Percentiles rank a stretch among this genome's conserved stretches.
phyloP scores from a whole-genome alignment of 2,888 invertebrate genomes.

The Norana najaformis region DNA sequence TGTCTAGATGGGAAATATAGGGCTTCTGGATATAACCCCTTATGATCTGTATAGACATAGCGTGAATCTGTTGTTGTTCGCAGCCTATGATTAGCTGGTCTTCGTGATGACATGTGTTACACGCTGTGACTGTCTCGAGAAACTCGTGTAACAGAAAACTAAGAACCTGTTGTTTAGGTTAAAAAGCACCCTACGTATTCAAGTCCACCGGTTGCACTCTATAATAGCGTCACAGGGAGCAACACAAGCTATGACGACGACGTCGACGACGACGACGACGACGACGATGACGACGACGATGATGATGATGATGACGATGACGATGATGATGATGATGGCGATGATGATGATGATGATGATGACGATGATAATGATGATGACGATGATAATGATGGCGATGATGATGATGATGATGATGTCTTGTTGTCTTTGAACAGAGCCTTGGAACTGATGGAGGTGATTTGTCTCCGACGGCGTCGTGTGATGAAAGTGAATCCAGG shows the following conservation, averaged over 20 bases:
- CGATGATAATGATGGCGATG: background rate
- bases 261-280: background rate
- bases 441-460: slow-evolving; percentile 46
- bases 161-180: too few species aligned
- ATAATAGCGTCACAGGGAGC: too few species aligned
- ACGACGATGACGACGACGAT: background rate
- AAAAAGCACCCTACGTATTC: too few species aligned
- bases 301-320: background rate
- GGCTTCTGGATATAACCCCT: too few species aligned
- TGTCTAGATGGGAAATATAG: too few species aligned
- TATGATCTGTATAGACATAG: too few species aligned
- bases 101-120: too few species aligned
- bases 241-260: background rate
- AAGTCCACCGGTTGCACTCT: too few species aligned
- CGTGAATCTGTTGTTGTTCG: too few species aligned
- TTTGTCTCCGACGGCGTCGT: slow-evolving; percentile 56
- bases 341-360: background rate
- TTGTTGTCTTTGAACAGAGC: slow-evolving; percentile 26
- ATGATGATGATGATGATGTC: slow-evolving; percentile 10
- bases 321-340: background rate
- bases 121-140: too few species aligned
- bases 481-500: slow-evolving; percentile 55
- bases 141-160: too few species aligned
- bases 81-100: too few species aligned
- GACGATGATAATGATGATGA: background rate